Evolutionary conservation across 2,888 invertebrate genomes (phyloP).

Genomic region (Chymomyza caudatula): DNA sequence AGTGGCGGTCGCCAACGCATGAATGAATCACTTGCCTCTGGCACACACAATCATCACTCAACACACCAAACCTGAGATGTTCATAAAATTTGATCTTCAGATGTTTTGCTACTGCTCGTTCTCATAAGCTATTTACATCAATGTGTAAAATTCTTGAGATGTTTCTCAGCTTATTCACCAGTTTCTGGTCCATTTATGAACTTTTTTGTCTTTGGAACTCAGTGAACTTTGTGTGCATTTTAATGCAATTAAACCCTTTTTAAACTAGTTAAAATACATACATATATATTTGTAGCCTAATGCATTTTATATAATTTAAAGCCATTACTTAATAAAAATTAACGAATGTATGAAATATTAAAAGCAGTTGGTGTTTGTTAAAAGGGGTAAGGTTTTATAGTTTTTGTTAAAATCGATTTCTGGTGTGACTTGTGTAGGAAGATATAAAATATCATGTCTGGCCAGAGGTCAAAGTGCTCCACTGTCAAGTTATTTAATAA

Average conservation of each 20-base stretch:
- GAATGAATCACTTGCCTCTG: conserved; percentile 19
- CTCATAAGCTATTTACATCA: no score
- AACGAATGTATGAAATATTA: conserved; percentile 34
- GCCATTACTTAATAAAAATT: conserved; percentile 44
- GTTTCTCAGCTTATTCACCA: background rate
- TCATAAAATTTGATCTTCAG: conserved; percentile 38
- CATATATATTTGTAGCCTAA: conserved; percentile 47
- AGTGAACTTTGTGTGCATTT: conserved; percentile 45
- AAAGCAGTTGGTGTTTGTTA: background rate
- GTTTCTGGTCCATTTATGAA: no score
- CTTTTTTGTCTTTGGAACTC: background rate
- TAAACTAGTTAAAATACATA: conserved; percentile 39
- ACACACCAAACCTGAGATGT: conserved; percentile 43
- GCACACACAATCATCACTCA: conserved; percentile 4
- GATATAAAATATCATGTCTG: no score
- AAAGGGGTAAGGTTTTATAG: background rate
- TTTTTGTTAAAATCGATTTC: no score
- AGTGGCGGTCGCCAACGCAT: background rate
- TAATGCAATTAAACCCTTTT: conserved; percentile 55
- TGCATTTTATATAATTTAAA: conserved; percentile 60
- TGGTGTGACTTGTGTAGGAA: background rate
- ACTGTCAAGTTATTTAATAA: no score
- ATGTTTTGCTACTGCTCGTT: conserved; percentile 24
- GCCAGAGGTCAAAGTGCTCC: no score
- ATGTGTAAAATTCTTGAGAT: background rate